Conservation (phyloP, 2,113 vertebrate species). For the Coturnix japonica region DNA sequence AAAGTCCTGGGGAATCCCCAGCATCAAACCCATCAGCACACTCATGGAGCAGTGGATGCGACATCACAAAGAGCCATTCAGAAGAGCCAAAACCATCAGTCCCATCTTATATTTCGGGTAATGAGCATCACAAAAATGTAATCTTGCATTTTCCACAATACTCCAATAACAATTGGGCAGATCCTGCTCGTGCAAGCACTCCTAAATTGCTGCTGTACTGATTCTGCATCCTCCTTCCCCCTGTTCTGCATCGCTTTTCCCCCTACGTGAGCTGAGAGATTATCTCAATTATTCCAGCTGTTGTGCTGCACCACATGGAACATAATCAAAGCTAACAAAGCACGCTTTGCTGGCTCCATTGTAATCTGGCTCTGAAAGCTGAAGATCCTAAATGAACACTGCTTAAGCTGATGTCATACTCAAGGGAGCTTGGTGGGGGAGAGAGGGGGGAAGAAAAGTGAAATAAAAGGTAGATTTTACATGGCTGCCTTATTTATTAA, state of each 20-base stretch:
- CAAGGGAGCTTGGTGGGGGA: neutral
- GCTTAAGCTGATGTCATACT: neutral
- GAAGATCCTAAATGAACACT: neutral
- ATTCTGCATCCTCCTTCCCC: neutral
- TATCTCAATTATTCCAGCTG: slow-evolving; percentile 22
- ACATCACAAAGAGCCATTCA: neutral
- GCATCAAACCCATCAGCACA: neutral
- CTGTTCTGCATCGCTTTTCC: neutral
- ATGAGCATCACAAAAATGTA: neutral
- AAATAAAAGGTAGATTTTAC: neutral
- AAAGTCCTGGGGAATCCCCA: neutral
- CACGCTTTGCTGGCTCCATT: neutral
- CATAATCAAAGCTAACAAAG: slow-evolving; percentile 21
- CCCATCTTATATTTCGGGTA: accelerated
- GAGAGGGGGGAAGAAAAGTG: accelerated
- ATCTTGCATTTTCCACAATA: neutral
- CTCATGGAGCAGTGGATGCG: neutral
- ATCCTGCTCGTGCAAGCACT: accelerated
- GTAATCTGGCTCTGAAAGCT: neutral
- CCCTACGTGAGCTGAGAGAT: neutral
- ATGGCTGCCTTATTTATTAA: neutral
- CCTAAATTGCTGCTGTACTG: neutral
- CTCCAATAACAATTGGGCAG: neutral
- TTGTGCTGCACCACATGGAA: neutral
- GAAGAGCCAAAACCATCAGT: neutral